Evolutionary conservation across 1,140 invertebrate genomes (phyloP).

Genomic region (Aphelinus certus): DNA sequence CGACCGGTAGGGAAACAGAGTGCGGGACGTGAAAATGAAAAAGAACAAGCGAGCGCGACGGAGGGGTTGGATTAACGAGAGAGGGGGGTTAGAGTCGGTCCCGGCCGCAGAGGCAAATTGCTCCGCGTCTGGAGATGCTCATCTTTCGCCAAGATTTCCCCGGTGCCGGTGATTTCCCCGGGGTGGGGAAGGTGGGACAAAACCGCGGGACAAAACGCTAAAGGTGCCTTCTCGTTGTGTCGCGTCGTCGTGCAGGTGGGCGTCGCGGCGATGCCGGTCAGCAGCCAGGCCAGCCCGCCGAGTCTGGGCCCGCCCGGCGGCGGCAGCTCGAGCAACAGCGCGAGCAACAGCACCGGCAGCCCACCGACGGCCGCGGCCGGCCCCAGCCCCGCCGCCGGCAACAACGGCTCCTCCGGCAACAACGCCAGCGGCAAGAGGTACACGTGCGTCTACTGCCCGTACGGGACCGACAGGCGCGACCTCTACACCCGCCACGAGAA

Average conservation of each 20-base stretch:
- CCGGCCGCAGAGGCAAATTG: conserved; percentile 15
- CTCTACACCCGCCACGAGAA: conserved; percentile 96
- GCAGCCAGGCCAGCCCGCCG: too few species aligned
- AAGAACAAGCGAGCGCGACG: conserved; percentile 2
- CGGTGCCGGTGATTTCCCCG: conserved; percentile 38
- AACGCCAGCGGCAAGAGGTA: conserved; percentile 75
- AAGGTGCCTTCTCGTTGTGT: neutral
- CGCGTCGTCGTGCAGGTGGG: conserved; percentile 1
- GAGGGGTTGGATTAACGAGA: too few species aligned
- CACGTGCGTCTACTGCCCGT: conserved; percentile 85
- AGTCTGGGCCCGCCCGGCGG: neutral
- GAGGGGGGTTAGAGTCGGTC: too few species aligned
- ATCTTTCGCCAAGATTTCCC: conserved; percentile 41
- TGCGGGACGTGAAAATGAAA: too few species aligned
- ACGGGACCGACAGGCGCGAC: conserved; percentile 90
- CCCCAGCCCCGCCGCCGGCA: too few species aligned
- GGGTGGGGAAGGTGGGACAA: neutral
- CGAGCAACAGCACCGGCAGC: neutral
- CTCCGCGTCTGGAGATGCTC: neutral
- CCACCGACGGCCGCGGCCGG: too few species aligned
- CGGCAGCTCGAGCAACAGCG: neutral
- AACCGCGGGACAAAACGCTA: too few species aligned
- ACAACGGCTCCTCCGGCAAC: conserved; percentile 24
- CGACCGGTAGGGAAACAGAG: too few species aligned
- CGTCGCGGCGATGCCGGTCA: conserved; percentile 8